A percentile compares a stretch with the other conserved stretches of the same genome.
Evolutionary conservation across 2,113 vertebrate species (phyloP).

Genomic region (crab-eating macaque (Macaca fascicularis)): T2T-MFA8v1.1 NC_088377.1:12104501-12105000

Average conservation of each 20-base stretch:
- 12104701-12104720: constrained; percentile 63
- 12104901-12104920: not conserved
- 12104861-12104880: not conserved
- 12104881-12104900: not conserved
- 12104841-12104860: not conserved
- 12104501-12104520: not conserved
- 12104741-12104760: constrained; percentile 18
- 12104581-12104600: not conserved
- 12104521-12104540: not conserved
- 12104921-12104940: not conserved
- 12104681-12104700: not conserved
- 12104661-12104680: constrained; percentile 11
- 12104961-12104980: no score
- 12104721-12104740: constrained; percentile 54
- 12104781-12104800: not conserved
- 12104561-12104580: not conserved
- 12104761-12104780: not conserved
- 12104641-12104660: constrained; percentile 57
- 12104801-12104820: not conserved
- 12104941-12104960: not conserved
- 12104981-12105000: not conserved
- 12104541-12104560: not conserved
- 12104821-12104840: not conserved
- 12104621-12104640: not conserved
- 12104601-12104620: constrained; percentile 12